Conservation (phyloP, 1,140 invertebrate species). For the Leptopilina clavipes region DNA sequence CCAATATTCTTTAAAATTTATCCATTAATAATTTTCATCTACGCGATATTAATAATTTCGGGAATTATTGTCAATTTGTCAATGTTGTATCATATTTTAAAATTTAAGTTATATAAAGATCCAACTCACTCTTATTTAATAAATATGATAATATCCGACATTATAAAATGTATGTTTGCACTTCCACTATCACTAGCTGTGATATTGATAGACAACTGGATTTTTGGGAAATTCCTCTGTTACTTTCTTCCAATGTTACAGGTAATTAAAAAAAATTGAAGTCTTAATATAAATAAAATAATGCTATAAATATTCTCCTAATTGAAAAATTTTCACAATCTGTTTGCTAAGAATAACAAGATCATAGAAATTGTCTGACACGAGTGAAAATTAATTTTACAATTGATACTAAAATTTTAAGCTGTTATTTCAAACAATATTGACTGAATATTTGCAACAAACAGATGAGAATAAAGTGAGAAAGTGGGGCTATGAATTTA, state of each 20-base stretch:
- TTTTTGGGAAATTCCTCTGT: conserved; percentile 84
- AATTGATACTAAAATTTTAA: too few species aligned
- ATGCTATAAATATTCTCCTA: too few species aligned
- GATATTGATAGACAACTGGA: conserved; percentile 83
- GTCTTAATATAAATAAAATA: too few species aligned
- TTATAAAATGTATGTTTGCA: conserved; percentile 81
- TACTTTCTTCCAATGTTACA: conserved; percentile 85
- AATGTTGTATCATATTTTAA: conserved; percentile 78
- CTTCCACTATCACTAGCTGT: conserved; percentile 82
- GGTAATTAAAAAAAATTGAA: conserved; percentile 68
- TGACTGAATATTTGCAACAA: too few species aligned
- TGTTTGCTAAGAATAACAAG: too few species aligned
- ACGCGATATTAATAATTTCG: conserved; percentile 76
- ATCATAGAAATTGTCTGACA: too few species aligned
- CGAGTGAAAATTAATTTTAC: too few species aligned
- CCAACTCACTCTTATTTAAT: conserved; percentile 81
- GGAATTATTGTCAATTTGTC: conserved; percentile 78
- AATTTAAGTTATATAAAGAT: conserved; percentile 78
- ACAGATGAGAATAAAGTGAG: too few species aligned
- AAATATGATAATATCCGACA: conserved; percentile 81
- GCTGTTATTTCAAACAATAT: too few species aligned
- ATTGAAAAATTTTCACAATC: too few species aligned
- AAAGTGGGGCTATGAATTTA: too few species aligned
- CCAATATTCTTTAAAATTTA: conserved; percentile 76
- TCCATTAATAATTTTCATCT: conserved; percentile 80